Percentiles rank a stretch among this genome's conserved stretches.
Conservation (phyloP, 2,888 invertebrate genomes). For the Nymphalis urticae region DNA sequence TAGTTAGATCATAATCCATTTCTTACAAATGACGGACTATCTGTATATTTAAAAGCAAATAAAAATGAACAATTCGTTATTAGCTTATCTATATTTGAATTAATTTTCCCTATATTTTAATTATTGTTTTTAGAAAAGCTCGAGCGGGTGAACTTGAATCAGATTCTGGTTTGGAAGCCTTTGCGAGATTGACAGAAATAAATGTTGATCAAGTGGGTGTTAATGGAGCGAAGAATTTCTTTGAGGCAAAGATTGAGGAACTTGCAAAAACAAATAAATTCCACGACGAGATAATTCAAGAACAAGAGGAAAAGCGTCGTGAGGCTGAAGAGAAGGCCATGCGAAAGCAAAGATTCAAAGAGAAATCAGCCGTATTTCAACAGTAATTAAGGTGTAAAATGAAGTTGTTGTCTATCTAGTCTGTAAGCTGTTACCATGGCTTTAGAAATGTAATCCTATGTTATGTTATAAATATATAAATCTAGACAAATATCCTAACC, state of each 20-base stretch:
- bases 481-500: constrained; percentile 2
- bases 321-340: constrained; percentile 91
- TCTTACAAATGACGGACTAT: too few relatives aligned
- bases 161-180: constrained; percentile 92
- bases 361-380: constrained; percentile 92
- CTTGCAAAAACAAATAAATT: constrained; percentile 92
- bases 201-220: constrained; percentile 97
- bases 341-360: constrained; percentile 91
- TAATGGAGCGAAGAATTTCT: constrained; percentile 96
- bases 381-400: constrained; percentile 50
- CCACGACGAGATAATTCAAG: constrained; percentile 94
- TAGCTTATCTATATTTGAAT: neutral
- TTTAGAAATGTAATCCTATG: constrained; percentile 43
- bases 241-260: constrained; percentile 97
- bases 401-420: constrained; percentile 64
- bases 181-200: constrained; percentile 94
- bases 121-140: constrained; percentile 87
- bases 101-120: neutral
- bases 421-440: constrained; percentile 77
- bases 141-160: constrained; percentile 93
- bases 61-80: neutral
- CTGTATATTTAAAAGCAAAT: too few relatives aligned
- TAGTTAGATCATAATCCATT: too few relatives aligned
- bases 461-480: constrained; percentile 3
- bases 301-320: constrained; percentile 93